phyloP scores from a whole-genome alignment of 2,113 vertebrate species.

The Ceyx cyanopectus region DNA sequence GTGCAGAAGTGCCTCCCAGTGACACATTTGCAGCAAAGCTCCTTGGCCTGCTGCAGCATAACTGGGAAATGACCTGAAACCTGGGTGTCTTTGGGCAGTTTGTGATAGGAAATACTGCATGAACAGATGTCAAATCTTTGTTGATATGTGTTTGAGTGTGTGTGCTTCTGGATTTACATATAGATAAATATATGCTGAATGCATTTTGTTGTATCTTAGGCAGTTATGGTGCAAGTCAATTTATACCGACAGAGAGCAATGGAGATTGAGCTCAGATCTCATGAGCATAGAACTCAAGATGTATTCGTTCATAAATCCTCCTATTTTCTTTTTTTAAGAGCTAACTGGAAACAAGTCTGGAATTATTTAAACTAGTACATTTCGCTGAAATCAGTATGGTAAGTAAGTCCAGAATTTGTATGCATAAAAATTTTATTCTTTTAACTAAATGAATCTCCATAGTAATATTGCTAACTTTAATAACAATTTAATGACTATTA shows the following conservation, averaged over 20 bases:
- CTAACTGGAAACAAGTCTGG: neutral
- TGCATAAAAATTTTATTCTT: neutral
- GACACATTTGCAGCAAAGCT: neutral
- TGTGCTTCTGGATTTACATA: neutral
- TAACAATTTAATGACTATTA: neutral
- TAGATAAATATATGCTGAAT: neutral
- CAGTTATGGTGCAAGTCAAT: neutral
- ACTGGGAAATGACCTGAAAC: neutral
- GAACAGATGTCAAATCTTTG: neutral
- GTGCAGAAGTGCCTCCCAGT: neutral
- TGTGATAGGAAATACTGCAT: neutral
- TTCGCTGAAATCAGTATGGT: neutral
- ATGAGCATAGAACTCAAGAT: neutral
- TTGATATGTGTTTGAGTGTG: neutral
- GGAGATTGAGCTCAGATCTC: neutral
- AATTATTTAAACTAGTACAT: neutral
- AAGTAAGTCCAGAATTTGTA: neutral
- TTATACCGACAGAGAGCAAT: neutral
- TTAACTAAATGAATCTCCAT: neutral
- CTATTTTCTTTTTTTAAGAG: neutral
- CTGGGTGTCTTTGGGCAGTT: neutral
- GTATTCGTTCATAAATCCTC: neutral
- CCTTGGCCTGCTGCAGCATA: neutral
- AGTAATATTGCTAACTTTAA: neutral
- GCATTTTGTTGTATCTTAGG: neutral